Percentiles rank a stretch among this genome's conserved stretches.
Conservation (phyloP, 1,140 invertebrate genomes). For the Hypothenemus hampei region DNA sequence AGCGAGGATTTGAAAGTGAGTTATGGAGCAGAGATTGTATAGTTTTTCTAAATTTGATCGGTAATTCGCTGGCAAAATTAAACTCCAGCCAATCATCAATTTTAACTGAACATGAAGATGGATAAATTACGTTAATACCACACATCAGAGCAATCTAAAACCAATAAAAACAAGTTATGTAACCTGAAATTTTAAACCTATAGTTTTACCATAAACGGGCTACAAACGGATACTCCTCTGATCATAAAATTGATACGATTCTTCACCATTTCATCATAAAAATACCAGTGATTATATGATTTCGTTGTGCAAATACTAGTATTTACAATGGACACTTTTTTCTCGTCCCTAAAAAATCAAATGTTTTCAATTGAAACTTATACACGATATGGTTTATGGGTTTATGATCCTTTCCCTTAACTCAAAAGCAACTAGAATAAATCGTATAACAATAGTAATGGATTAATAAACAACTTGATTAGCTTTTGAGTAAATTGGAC, state of each 20-base stretch:
- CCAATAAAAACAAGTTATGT: background rate
- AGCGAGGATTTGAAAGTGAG: conserved; percentile 66
- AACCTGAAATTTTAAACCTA: background rate
- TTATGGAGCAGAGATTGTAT: conserved; percentile 71
- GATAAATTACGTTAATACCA: conserved; percentile 32
- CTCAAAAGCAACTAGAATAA: too few species aligned
- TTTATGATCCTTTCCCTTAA: too few species aligned
- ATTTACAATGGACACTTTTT: conserved; percentile 29
- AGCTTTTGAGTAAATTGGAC: too few species aligned
- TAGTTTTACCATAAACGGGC: conserved; percentile 72
- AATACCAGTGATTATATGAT: conserved; percentile 24
- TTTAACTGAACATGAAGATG: conserved; percentile 49
- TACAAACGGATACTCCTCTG: conserved; percentile 63
- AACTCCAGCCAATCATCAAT: conserved; percentile 39
- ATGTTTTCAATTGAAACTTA: too few species aligned
- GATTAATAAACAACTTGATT: too few species aligned
- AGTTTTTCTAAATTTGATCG: conserved; percentile 60
- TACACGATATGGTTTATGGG: too few species aligned
- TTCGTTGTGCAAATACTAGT: conserved; percentile 26
- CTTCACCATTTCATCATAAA: conserved; percentile 36
- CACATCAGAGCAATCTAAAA: conserved; percentile 48
- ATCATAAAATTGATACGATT: conserved; percentile 25
- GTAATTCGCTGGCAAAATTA: conserved; percentile 17
- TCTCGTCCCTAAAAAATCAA: conserved; percentile 33
- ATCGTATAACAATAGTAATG: too few species aligned